These are phyloP conservation scores for Tetragonula carbonaria DNA, from an alignment of 2,888 invertebrate genomes.

Conservation along the genomic window DNA sequence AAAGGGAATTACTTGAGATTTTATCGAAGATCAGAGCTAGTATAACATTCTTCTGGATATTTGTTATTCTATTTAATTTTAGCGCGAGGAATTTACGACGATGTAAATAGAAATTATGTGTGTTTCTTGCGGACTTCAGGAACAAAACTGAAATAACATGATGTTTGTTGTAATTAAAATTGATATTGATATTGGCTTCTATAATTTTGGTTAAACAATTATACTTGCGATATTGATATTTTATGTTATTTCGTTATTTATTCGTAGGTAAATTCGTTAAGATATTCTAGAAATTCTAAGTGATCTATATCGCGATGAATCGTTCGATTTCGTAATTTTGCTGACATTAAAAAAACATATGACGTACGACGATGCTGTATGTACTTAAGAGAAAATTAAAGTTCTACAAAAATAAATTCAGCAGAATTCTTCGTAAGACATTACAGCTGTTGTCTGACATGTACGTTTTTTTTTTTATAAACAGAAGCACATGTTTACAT, in stretches of 20 bases:
- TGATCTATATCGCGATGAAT: no score
- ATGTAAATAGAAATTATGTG: neutral
- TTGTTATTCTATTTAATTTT: neutral
- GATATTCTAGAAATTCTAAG: neutral
- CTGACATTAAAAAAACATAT: neutral
- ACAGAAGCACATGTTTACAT: no score
- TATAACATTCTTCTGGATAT: neutral
- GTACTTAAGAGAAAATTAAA: neutral
- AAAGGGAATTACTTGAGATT: neutral
- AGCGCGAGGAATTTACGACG: neutral
- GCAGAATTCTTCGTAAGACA: neutral
- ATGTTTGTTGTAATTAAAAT: neutral
- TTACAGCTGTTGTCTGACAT: neutral
- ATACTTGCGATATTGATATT: neutral
- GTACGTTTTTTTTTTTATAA: no score
- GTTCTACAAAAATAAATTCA: neutral
- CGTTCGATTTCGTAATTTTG: neutral
- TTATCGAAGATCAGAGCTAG: neutral
- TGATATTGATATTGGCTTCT: neutral
- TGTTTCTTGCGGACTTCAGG: neutral
- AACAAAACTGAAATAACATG: neutral
- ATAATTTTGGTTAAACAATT: neutral
- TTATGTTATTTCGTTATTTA: neutral
- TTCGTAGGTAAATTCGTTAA: neutral
- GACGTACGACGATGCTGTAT: neutral